These are phyloP conservation scores for Patiria pectinifera DNA, from an alignment of 53 echinoderm and acorn worm species.

Conservation along the genomic window DNA sequence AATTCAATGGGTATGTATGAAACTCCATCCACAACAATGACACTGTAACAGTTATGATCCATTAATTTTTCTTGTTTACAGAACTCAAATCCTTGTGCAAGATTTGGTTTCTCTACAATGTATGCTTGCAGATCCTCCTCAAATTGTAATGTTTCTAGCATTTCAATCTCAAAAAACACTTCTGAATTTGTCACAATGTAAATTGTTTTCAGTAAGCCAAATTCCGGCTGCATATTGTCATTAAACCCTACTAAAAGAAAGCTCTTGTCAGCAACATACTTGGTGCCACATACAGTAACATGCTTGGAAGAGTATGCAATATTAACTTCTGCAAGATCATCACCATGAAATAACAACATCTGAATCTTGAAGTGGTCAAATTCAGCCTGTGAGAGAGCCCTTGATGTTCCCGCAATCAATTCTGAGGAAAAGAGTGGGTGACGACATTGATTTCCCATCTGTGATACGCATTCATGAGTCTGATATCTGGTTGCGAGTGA, in stretches of 20 bases:
- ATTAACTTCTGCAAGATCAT: background rate
- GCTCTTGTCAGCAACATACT: constrained; percentile 31
- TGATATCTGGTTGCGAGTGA: constrained; percentile 32
- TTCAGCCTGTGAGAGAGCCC: constrained; percentile 7
- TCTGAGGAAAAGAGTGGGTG: background rate
- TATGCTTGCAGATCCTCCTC: constrained; percentile 19
- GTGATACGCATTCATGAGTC: constrained; percentile 19
- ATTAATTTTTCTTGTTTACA: constrained; percentile 21
- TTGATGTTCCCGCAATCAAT: background rate
- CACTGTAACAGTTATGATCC: constrained; percentile 23
- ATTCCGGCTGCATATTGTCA: constrained; percentile 27
- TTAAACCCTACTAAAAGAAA: constrained; percentile 28
- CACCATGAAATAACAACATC: constrained; percentile 4
- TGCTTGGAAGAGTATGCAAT: constrained; percentile 12
- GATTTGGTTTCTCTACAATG: constrained; percentile 25
- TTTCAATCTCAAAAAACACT: constrained; percentile 30
- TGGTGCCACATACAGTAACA: constrained; percentile 18
- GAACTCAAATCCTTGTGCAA: constrained; percentile 14
- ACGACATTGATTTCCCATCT: background rate
- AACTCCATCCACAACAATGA: constrained; percentile 14
- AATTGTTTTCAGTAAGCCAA: constrained; percentile 17
- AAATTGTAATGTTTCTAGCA: constrained; percentile 28
- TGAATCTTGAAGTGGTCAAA: background rate
- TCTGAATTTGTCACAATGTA: background rate
- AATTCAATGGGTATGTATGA: constrained; percentile 21